A percentile compares a stretch with the other conserved stretches of the same genome.
Conservation (phyloP, 1,140 invertebrate species). For the Drosophila grimshawi region DNA sequence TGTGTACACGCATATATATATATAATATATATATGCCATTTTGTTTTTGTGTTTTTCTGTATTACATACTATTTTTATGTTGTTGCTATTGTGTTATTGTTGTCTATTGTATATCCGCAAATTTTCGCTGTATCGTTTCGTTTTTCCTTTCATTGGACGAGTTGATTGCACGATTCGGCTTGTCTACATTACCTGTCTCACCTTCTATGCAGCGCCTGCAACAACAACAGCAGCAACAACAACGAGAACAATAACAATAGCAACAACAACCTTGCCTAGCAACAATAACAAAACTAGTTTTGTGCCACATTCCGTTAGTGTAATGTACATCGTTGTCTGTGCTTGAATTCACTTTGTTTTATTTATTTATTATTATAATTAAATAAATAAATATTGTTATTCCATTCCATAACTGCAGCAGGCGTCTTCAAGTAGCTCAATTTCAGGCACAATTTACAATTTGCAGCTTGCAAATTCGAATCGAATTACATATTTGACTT, state of each 20-base stretch:
- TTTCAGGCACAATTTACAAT: too few species aligned
- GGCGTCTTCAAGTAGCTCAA: too few species aligned
- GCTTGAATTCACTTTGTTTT: constrained; percentile 10
- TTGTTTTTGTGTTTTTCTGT: background rate
- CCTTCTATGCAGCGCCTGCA: constrained; percentile 42
- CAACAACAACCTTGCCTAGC: constrained; percentile 10
- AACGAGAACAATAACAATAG: constrained; percentile 8
- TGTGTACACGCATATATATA: constrained; percentile 3
- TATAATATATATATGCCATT: too few species aligned
- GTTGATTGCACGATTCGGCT: constrained; percentile 42
- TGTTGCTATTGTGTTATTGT: constrained; percentile 18
- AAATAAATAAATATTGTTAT: background rate
- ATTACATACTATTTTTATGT: background rate
- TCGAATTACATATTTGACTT: too few species aligned
- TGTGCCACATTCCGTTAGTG: constrained; percentile 55
- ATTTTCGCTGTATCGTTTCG: constrained; percentile 29
- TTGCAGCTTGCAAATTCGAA: too few species aligned
- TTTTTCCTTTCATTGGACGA: constrained; percentile 65
- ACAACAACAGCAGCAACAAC: constrained; percentile 22
- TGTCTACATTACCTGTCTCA: constrained; percentile 54
- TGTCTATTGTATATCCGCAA: constrained; percentile 51
- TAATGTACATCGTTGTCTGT: constrained; percentile 22
- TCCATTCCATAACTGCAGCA: too few species aligned
- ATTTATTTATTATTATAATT: background rate
- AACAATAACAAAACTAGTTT: constrained; percentile 62